A percentile compares a stretch with the other conserved stretches of the same genome.
Evolutionary conservation across 2,888 invertebrate species (phyloP).

Genomic region (Gryllus longicercus): DNA sequence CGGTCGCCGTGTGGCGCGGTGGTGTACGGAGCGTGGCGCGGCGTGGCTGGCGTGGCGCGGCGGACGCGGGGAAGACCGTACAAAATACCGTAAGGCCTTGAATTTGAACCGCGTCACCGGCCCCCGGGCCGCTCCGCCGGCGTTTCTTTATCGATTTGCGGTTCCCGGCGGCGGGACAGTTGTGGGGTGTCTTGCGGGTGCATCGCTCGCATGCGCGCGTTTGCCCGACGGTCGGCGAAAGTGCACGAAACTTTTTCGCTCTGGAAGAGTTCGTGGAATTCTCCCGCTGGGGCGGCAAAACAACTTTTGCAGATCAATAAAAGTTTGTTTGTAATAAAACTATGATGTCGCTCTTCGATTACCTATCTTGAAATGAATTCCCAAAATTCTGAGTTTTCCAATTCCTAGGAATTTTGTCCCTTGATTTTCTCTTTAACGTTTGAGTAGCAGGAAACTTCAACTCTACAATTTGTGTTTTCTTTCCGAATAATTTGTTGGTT

Average conservation of each 20-base stretch:
- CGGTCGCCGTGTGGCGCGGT: neutral
- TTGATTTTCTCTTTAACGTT: no score
- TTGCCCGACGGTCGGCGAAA: neutral
- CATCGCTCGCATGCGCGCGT: neutral
- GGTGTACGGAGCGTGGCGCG: neutral
- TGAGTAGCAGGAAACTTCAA: no score
- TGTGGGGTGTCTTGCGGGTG: neutral
- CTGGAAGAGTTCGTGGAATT: neutral
- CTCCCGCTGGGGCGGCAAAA: no score
- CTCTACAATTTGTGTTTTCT: no score
- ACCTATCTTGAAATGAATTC: no score
- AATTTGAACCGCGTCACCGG: slow-evolving; percentile 6
- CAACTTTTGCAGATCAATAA: no score
- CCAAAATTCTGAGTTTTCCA: no score
- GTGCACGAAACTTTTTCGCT: neutral
- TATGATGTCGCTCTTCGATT: no score
- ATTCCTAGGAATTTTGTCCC: no score
- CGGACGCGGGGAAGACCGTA: slow-evolving; percentile 11
- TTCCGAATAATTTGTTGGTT: no score
- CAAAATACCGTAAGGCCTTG: slow-evolving; percentile 17
- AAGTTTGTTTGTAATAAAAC: no score
- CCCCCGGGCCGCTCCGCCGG: neutral
- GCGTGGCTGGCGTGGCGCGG: neutral
- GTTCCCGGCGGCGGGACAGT: slow-evolving; percentile 3
- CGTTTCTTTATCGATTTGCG: slow-evolving; percentile 6